These are phyloP conservation scores for Crotalus viridis DNA, from an alignment of 2,113 vertebrate species.

Conservation along the genomic window DNA sequence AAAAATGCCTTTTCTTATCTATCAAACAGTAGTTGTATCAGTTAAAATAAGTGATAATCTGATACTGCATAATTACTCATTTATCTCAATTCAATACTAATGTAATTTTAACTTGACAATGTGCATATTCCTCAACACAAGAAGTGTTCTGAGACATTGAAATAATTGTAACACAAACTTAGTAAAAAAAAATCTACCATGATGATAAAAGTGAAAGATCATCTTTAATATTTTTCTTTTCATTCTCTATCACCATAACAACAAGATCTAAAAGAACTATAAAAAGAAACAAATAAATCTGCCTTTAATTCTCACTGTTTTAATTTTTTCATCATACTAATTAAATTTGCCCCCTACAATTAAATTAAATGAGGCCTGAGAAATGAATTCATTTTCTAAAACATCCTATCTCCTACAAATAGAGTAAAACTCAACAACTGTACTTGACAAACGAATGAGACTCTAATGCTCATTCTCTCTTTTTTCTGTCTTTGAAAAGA, in stretches of 20 bases:
- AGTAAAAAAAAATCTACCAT: background rate
- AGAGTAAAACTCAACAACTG: background rate
- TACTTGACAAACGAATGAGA: background rate
- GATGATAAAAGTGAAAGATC: background rate
- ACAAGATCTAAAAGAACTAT: slow-evolving; percentile 1
- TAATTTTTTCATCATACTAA: background rate
- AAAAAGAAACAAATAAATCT: background rate
- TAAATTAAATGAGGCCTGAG: background rate
- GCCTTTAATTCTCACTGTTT: background rate
- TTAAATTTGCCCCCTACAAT: background rate
- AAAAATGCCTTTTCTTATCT: background rate
- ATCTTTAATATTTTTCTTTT: slow-evolving; percentile 17
- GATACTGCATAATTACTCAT: background rate
- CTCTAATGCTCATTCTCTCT: background rate
- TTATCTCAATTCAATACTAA: background rate
- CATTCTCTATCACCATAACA: slow-evolving; percentile 2
- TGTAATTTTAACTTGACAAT: background rate
- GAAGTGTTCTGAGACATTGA: background rate
- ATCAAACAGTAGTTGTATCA: background rate
- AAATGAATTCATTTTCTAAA: background rate
- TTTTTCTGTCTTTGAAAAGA: slow-evolving; percentile 20
- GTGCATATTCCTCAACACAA: background rate
- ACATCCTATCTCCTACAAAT: background rate
- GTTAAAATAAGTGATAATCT: background rate
- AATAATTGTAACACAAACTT: background rate